A percentile compares a stretch with the other conserved stretches of the same genome.
These are phyloP conservation scores for Eurytoma adleriae DNA, from an alignment of 2,888 invertebrate genomes.

Conservation along the genomic window DNA sequence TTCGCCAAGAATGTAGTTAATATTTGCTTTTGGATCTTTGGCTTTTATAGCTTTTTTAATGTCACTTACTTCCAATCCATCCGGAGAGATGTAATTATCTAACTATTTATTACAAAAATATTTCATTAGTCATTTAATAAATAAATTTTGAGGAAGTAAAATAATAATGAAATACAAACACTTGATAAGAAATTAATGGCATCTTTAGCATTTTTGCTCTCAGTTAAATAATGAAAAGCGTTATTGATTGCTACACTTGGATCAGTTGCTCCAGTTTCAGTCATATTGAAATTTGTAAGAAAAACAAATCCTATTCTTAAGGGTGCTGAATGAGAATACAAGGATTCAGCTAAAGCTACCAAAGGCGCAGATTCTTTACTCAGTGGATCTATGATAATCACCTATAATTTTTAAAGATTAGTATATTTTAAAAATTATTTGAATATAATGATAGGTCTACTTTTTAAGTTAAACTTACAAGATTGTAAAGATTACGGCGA, in stretches of 20 bases:
- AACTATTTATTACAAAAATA: constrained; percentile 64
- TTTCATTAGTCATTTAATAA: not conserved
- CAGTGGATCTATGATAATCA: constrained; percentile 91
- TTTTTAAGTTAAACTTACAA: constrained; percentile 77
- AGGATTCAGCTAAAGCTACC: constrained; percentile 91
- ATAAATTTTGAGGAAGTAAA: not conserved
- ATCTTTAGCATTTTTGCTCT: constrained; percentile 84
- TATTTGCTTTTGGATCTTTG: constrained; percentile 77
- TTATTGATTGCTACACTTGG: constrained; percentile 90
- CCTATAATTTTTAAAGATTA: constrained; percentile 75
- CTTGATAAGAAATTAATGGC: constrained; percentile 92
- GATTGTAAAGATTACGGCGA: constrained; percentile 90
- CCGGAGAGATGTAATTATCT: constrained; percentile 62
- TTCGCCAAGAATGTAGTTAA: constrained; percentile 89
- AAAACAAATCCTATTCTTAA: constrained; percentile 93
- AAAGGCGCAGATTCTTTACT: constrained; percentile 83
- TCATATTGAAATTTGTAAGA: constrained; percentile 79
- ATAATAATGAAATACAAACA: constrained; percentile 76
- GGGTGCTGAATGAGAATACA: constrained; percentile 94
- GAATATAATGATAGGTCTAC: constrained; percentile 30
- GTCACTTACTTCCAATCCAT: constrained; percentile 77
- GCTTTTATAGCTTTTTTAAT: constrained; percentile 84
- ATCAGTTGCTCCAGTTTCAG: constrained; percentile 80
- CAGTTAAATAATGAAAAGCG: constrained; percentile 93
- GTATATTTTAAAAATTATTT: constrained; percentile 19